Percentiles rank a stretch among this genome's conserved stretches.
Evolutionary conservation across 2,888 invertebrate genomes (phyloP).

Genomic region (Meiosimyza platycephala): DNA sequence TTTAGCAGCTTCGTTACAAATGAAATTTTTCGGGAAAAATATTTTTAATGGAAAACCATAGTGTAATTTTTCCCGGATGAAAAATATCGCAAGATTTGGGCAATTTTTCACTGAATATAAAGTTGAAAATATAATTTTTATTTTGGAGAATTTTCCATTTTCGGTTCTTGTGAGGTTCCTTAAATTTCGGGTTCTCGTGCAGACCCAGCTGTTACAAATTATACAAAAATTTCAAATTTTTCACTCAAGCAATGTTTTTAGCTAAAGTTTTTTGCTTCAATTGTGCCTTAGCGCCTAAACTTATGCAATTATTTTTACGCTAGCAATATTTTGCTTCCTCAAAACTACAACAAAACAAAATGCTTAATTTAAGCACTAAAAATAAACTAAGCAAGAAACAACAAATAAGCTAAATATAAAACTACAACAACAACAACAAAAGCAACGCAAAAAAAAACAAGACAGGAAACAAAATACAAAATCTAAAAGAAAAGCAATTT

Average conservation of each 20-base stretch:
- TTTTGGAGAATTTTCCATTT: no score
- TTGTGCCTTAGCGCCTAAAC: constrained; percentile 3
- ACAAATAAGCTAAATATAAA: neutral
- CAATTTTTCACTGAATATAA: no score
- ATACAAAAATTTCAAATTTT: no score
- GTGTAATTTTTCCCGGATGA: no score
- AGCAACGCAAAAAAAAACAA: neutral
- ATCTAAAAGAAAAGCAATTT: neutral
- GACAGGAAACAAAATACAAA: neutral
- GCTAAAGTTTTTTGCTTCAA: neutral
- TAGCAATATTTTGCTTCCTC: constrained; percentile 1
- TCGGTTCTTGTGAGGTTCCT: no score
- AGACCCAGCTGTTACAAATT: no score
- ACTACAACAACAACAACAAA: neutral
- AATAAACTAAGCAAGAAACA: constrained; percentile 2
- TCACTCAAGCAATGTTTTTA: neutral
- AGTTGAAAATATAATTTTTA: no score
- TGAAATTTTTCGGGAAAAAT: neutral
- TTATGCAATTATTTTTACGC: neutral
- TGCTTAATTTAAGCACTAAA: constrained; percentile 1
- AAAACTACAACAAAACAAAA: neutral
- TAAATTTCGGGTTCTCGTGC: no score
- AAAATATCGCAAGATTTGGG: neutral
- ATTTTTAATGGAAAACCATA: neutral
- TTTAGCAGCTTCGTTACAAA: neutral